A percentile compares a stretch with the other conserved stretches of the same genome.
Conservation (phyloP, 2,888 invertebrate genomes). For the Monochamus alternatus region DNA sequence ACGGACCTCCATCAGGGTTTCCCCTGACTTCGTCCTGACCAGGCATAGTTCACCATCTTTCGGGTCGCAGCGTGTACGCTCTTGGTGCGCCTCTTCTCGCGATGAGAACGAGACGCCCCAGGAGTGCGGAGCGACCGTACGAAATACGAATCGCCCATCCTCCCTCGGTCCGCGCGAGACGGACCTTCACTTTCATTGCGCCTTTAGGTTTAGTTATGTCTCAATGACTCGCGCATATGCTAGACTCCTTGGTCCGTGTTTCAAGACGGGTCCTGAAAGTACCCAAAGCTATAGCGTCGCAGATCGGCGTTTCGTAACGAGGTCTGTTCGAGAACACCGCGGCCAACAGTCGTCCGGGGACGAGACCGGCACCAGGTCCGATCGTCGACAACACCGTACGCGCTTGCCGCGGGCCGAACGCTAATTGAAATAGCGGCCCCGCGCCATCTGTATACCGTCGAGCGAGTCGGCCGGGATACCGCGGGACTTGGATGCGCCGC, state of each 20-base stretch:
- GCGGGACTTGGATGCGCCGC: slow-evolving; percentile 71
- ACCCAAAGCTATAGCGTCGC: too few species aligned
- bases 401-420: too few species aligned
- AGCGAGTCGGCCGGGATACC: slow-evolving; percentile 48
- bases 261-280: slow-evolving; percentile 85
- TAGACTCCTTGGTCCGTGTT: slow-evolving; percentile 85
- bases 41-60: too few species aligned
- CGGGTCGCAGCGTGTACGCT: slow-evolving; percentile 80
- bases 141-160: slow-evolving; percentile 40
- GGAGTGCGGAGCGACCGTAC: slow-evolving; percentile 49
- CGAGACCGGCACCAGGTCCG: too few species aligned
- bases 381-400: too few species aligned
- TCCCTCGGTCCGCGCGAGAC: slow-evolving; percentile 62
- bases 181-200: slow-evolving; percentile 75
- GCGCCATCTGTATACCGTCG: too few species aligned
- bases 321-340: too few species aligned
- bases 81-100: slow-evolving; percentile 65
- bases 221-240: slow-evolving; percentile 78
- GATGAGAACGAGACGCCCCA: slow-evolving; percentile 73
- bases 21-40: too few species aligned
- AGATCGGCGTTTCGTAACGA: too few species aligned
- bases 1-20: too few species aligned
- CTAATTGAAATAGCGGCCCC: too few species aligned
- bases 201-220: slow-evolving; percentile 72
- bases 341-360: too few species aligned